Base-by-base conservation (phyloP, 2,113 vertebrate species). In the Semicossyphus pulcher region DNA sequence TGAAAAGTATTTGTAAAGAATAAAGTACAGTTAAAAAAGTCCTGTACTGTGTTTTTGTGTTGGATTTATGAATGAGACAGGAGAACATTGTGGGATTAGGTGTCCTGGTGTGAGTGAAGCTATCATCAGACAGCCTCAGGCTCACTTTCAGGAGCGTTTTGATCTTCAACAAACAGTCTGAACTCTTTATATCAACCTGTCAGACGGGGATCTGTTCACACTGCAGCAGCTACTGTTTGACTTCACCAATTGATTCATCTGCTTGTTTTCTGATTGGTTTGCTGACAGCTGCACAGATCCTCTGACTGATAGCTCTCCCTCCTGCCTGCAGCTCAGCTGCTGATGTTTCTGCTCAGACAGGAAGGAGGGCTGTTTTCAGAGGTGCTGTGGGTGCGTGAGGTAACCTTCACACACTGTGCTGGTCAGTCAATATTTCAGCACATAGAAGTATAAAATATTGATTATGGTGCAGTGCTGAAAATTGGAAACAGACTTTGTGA, bases 261-360 rank as follows among this genome's bases (percentile, higher is more conserved):
- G 62, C 67, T 86, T 85, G 73, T 82, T 83, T 78, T 80, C 73
- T 89, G 84, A 86, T 88, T 80, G 79, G 81, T 72, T 82, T 79
- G 60, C 60, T 80, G 82, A 86, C 86, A 81, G 76, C 76, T 52
- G 76, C 76, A 47, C 52, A 53, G 37, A 86, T 83, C 48, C 49
- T 56, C 75, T 86, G 81, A 83, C 62, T 76, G 84, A 87, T 78
- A 62, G 83, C 80, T 80, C 72, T 52, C 58, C 77, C 63, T 76
- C 49, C 48, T 58, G 61, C 78, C 65, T 75, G 21, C 59, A 91
- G 91, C 80, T 94, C 90, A 60, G 90, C 73, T 88, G 86, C 83
- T 83, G 70, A 89, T 89, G 90, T 64, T 76, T 91, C 77, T 89
- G 88, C 53, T 75, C 80, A 72, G 81, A 92, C 72, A 84, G 86